A percentile compares a stretch with the other conserved stretches of the same genome.
These are phyloP conservation scores for Peromyscus aztecus DNA, from an alignment of 2,797 vertebrate genomes.

Conservation along the genomic window DNA sequence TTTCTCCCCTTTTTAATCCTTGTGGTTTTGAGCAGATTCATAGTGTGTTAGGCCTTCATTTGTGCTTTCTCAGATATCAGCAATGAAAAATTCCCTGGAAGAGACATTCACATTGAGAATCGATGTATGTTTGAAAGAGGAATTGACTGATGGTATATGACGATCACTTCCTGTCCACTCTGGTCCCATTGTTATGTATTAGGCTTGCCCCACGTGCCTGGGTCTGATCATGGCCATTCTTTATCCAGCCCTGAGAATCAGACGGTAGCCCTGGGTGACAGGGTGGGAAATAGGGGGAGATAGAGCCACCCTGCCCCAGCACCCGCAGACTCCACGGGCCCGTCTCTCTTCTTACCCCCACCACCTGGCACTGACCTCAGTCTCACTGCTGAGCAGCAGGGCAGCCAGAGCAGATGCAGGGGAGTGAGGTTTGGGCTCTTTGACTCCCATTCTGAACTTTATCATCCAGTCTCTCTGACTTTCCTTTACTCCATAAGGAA, in stretches of 20 bases:
- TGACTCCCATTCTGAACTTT: background rate
- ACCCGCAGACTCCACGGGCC: background rate
- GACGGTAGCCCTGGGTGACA: background rate
- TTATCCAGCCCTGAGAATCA: background rate
- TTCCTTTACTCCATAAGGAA: background rate
- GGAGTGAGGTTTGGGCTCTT: background rate
- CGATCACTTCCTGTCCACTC: rapidly evolving
- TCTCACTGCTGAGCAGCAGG: background rate
- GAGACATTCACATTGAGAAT: background rate
- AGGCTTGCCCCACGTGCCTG: rapidly evolving
- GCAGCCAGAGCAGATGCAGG: no score
- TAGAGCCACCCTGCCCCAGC: background rate
- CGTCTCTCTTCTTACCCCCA: background rate
- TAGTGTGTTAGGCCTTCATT: background rate
- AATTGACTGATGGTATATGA: background rate
- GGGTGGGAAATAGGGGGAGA: rapidly evolving
- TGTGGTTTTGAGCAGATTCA: slow-evolving; percentile 32
- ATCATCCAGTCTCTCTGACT: background rate
- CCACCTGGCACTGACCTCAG: rapidly evolving
- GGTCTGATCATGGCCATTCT: background rate
- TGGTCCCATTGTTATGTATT: background rate
- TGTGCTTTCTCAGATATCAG: background rate
- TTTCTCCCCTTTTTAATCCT: background rate
- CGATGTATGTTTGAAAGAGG: background rate
- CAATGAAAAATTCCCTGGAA: background rate